Conservation (phyloP, 2,888 invertebrate genomes). For the Endotricha flammealis region DNA sequence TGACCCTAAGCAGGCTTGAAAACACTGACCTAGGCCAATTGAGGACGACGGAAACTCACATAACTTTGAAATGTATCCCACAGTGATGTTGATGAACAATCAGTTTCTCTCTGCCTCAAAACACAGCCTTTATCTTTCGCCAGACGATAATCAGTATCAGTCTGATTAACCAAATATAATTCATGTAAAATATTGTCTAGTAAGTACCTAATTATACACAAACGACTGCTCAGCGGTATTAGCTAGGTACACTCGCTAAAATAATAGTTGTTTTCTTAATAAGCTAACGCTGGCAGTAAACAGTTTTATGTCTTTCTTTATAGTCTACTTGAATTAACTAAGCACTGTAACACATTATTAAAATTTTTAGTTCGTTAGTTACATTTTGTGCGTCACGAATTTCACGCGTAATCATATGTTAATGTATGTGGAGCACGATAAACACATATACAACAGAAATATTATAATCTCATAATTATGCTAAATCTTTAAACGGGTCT, state of each 20-base stretch:
- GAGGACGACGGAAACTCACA: no score
- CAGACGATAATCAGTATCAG: no score
- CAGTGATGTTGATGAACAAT: no score
- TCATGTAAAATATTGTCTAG: conserved; percentile 31
- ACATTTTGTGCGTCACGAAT: conserved; percentile 39
- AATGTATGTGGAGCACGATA: conserved; percentile 46
- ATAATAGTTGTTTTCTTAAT: conserved; percentile 40
- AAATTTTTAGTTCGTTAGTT: conserved; percentile 45
- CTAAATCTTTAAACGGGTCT: conserved; percentile 59
- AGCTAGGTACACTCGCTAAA: conserved; percentile 26
- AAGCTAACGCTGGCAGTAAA: conserved; percentile 46
- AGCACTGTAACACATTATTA: conserved; percentile 51
- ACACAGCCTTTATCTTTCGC: no score
- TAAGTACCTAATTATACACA: conserved; percentile 33
- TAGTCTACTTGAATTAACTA: conserved; percentile 53
- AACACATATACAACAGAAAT: conserved; percentile 50
- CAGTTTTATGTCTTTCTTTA: conserved; percentile 54
- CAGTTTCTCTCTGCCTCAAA: no score
- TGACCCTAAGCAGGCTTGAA: no score
- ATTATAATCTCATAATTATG: conserved; percentile 55
- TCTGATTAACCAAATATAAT: conserved; percentile 31
- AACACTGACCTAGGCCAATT: no score
- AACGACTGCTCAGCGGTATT: conserved; percentile 27
- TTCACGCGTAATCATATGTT: conserved; percentile 47
- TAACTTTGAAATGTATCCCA: no score